Evolutionary conservation across 2,888 invertebrate genomes (phyloP).

Genomic region (Trisateles emortualis): DNA sequence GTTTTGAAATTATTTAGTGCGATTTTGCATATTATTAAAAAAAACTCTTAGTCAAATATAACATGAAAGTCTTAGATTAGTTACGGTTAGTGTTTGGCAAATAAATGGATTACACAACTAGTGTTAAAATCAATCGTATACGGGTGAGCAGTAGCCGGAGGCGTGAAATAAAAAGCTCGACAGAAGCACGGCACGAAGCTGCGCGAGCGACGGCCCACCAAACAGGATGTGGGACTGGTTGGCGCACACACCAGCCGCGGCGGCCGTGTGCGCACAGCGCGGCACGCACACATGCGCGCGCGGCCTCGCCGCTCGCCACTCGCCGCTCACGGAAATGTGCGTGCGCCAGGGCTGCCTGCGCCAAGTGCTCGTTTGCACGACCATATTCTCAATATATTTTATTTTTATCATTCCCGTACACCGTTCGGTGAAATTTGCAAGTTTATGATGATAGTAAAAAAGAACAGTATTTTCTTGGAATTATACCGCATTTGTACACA

Average conservation of each 20-base stretch:
- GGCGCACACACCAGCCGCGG: constrained; percentile 65
- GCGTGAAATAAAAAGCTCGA: constrained; percentile 85
- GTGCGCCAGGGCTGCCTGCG: constrained; percentile 66
- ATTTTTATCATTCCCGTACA: constrained; percentile 45
- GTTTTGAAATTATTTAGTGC: background rate
- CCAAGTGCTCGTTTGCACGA: constrained; percentile 21
- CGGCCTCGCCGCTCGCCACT: constrained; percentile 78
- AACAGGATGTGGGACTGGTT: constrained; percentile 87
- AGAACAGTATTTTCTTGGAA: constrained; percentile 17
- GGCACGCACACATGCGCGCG: constrained; percentile 65
- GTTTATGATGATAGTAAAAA: constrained; percentile 39
- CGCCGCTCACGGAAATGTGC: constrained; percentile 84
- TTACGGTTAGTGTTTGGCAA: constrained; percentile 35
- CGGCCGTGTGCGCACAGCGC: constrained; percentile 56
- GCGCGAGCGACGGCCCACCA: constrained; percentile 77
- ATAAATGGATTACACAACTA: constrained; percentile 42
- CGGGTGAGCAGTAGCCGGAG: constrained; percentile 62
- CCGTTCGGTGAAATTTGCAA: constrained; percentile 40
- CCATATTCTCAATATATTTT: constrained; percentile 43
- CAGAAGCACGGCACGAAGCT: constrained; percentile 74
- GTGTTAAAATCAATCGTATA: constrained; percentile 60
- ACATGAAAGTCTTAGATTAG: constrained; percentile 19
- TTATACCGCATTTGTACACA: constrained; percentile 24
- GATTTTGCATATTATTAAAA: background rate
- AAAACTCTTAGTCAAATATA: constrained; percentile 7